phyloP scores from a whole-genome alignment of 2,113 vertebrate species.

The Zingel zingel region DNA sequence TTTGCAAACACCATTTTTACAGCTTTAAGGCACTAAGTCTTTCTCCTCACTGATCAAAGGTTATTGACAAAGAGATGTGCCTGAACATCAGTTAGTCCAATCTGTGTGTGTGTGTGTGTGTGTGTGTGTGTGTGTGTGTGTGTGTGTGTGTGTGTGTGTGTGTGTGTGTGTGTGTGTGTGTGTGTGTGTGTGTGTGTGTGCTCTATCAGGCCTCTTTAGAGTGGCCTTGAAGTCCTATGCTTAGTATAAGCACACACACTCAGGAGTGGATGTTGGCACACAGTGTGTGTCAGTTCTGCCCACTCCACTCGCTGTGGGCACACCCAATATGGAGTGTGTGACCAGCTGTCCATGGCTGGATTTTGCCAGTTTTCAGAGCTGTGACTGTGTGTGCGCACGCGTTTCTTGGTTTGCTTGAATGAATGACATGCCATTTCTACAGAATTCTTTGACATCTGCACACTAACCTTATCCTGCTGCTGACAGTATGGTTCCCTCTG shows the following conservation, averaged over 20 bases:
- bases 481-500: not conserved
- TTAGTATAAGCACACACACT: conserved; percentile 24
- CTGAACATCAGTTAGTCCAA: no score
- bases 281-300: conserved; percentile 55
- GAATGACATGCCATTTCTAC: conserved; percentile 20
- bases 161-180: no score
- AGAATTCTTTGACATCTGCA: conserved; percentile 14
- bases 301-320: conserved; percentile 51
- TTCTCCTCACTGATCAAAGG: no score
- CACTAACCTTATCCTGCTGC: conserved; percentile 22
- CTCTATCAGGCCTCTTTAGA: conserved; percentile 47
- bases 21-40: not conserved
- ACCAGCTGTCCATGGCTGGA: conserved; percentile 72
- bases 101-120: no score
- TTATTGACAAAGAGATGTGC: no score
- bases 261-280: conserved; percentile 51
- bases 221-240: conserved; percentile 28
- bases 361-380: conserved; percentile 55
- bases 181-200: no score
- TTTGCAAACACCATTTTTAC: not conserved
- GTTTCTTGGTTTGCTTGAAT: conserved; percentile 6
- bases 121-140: no score
- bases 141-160: no score
- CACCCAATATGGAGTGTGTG: conserved; percentile 62
- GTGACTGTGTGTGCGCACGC: not conserved